Evolutionary conservation across 2,797 vertebrate species (phyloP), one percentile per base, ranked within the genome.

Genomic region (Enteromius mattozi): DNA sequence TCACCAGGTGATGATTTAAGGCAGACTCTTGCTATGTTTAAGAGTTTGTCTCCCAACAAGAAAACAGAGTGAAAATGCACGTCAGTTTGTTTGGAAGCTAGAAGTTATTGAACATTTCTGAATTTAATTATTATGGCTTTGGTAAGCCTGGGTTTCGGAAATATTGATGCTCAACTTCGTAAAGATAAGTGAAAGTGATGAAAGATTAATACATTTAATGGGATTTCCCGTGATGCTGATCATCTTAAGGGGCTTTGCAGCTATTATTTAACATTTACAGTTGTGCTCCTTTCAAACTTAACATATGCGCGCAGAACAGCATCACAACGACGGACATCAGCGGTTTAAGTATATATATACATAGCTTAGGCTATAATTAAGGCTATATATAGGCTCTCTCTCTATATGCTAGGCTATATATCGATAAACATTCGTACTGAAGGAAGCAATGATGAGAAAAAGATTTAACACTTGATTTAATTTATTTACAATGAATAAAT

Each of bases 201-300:
- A 27, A 27, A 77, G 54, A 77, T 42, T 61, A 77, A 77, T 19
- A 12, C 75, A 77, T 77, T 59, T 61, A 42, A 78, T 78, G 75
- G 35, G 75, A 78, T 78, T 61, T 77, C 75, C 8, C 8, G n/a
- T 61, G 75, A 61, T 42, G 75, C 75, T 40, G 75, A 61, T 42
- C 75, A 42, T 27, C 59, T 61, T 78, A 61, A 42, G 75, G 35
- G 75, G 54, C 54, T 42, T 78, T 61, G 54, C n/a, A 37, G 54
- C 75, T 61, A 27, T 61, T 42, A 19, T 61, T 78, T 61, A 61
- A 35, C 54, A 30, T 30, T 27, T 21, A 56, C 35, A 42, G 35
- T 77, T 61, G 54, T 27, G 14, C 35, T 42, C 8, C 54, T 61
- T 78, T 59, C 33, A 27, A 59, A 59, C 6, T 37, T 14, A 37